Base-by-base conservation (phyloP, 1,140 invertebrate genomes). In the Samia ricini region DNA sequence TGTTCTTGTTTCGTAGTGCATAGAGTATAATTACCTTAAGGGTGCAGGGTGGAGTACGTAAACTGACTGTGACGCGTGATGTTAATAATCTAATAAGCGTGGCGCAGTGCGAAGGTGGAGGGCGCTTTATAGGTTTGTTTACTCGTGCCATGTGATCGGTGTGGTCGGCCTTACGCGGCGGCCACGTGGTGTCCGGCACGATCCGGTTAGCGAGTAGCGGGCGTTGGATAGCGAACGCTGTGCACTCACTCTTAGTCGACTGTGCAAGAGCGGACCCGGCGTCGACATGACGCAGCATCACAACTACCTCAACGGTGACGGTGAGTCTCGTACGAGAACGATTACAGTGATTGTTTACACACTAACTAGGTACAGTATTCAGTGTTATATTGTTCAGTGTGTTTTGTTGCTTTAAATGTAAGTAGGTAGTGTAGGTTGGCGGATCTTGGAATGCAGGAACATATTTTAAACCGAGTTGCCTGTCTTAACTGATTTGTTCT, bases 281-380 rank as follows among this genome's bases (percentile, higher is more conserved):
- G 23, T 50, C 36, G 64, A 68, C 66, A 81, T 81, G 78, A 81
- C 77, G 68, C 79, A 78, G 20, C 78, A 72, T 42, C 77, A 83
- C 61, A 75, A 83, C 58, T 83, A 74, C 62, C 73, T 75, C 50
- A 85, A 85, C 57, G 80, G 82, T 56, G 80, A 85, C 51, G 80
- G 82, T 81, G 55, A 78, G 74, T 67, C 18, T 19, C 8, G 6
- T n/a, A 4, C 3, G 7, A 10, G 4, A 42, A 29, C 10, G 10
- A 5, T 29, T 5, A 2, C 33, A 15, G 10, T 15, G 15, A 15
- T 42, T 42, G n/a, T 42, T 15, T 12, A 42, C 33, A 42, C 33
- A 15, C 7, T 15, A 1, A 42, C 12, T 42, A 42, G 3, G 4
- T 10, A 29, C 26, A 29, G 48, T 29, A 29, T 5, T 29, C 10